Percentiles rank a stretch among this genome's conserved stretches.
These are phyloP conservation scores for Formica exsecta DNA, from an alignment of 1,140 invertebrate genomes.

Conservation along the genomic window DNA sequence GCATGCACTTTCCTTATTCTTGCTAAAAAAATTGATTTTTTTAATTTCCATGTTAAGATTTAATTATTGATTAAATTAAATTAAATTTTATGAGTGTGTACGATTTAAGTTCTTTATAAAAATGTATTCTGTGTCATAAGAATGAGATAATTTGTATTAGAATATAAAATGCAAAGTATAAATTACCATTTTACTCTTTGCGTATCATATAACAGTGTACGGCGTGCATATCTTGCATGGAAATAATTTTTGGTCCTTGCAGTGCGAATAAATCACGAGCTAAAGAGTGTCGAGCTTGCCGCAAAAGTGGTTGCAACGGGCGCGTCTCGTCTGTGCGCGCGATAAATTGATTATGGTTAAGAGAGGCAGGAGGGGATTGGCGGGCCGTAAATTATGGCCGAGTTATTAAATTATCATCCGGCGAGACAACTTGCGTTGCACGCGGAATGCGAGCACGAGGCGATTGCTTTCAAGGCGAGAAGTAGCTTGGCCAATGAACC, in stretches of 20 bases:
- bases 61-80: not conserved
- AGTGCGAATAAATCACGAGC: conserved; percentile 25
- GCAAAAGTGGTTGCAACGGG: conserved; percentile 22
- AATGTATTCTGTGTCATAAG: not conserved
- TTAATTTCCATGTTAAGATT: not conserved
- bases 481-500: conserved; percentile 85
- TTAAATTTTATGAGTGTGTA: too few relatives aligned
- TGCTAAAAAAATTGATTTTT: not conserved
- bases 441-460: conserved; percentile 77
- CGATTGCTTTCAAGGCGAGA: conserved; percentile 83
- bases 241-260: conserved; percentile 18
- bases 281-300: conserved; percentile 1
- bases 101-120: not conserved
- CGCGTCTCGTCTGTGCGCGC: conserved; percentile 18
- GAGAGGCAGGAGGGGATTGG: conserved; percentile 38
- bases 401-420: conserved; percentile 72
- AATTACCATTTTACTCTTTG: not conserved
- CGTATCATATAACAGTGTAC: not conserved
- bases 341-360: conserved; percentile 64
- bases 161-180: not conserved
- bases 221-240: not conserved
- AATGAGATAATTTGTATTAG: not conserved
- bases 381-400: conserved; percentile 51
- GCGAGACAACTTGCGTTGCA: conserved; percentile 67
- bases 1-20: conserved; percentile 19